Conservation (phyloP, 92 coral and sea anemone species). For the Pocillopora meandrina region DNA sequence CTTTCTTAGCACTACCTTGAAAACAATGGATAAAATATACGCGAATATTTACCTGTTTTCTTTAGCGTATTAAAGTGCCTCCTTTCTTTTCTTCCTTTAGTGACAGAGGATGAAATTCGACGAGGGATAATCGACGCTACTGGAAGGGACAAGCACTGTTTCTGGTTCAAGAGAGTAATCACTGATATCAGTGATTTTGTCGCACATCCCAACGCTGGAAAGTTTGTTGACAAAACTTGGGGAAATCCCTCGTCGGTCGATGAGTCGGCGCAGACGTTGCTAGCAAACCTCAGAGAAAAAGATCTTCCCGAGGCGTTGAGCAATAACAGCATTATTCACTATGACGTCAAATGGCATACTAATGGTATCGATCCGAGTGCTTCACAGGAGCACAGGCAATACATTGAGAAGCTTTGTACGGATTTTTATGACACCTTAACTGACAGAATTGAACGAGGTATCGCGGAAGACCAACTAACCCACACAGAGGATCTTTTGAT, state of each 20-base stretch:
- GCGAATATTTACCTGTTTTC: neutral
- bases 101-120: constrained; percentile 91
- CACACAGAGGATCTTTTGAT: constrained; percentile 67
- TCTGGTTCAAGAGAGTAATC: constrained; percentile 84
- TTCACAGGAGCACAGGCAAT: constrained; percentile 74
- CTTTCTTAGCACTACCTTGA: too few relatives aligned
- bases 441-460: constrained; percentile 73
- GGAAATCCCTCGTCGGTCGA: constrained; percentile 58
- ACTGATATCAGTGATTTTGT: constrained; percentile 58
- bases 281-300: constrained; percentile 62
- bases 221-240: constrained; percentile 75
- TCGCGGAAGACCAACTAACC: constrained; percentile 54
- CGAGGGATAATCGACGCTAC: constrained; percentile 72
- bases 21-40: too few relatives aligned
- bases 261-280: constrained; percentile 61
- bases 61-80: neutral
- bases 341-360: constrained; percentile 76
- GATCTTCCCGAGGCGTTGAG: constrained; percentile 63
- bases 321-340: constrained; percentile 58
- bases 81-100: constrained; percentile 16
- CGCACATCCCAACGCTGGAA: constrained; percentile 53
- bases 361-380: constrained; percentile 87
- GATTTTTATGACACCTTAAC: constrained; percentile 73
- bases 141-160: constrained; percentile 76
- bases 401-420: constrained; percentile 77